A percentile compares a stretch with the other conserved stretches of the same genome.
These are phyloP conservation scores for Ramazzottius varieornatus DNA, from an alignment of 2,888 invertebrate genomes.

Conservation along the genomic window DNA sequence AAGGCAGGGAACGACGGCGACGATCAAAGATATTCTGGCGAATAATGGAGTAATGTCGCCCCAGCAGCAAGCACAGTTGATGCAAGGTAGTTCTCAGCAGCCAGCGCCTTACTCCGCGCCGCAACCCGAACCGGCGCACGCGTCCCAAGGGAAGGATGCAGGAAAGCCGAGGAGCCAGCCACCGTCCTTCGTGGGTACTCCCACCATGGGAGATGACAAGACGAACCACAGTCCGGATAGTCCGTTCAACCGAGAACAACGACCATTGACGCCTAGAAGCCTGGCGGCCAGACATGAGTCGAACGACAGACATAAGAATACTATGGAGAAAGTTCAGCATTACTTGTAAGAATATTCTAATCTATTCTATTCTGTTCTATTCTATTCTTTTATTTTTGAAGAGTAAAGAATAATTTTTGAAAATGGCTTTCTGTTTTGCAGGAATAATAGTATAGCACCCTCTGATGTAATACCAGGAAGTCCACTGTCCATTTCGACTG, in stretches of 20 bases:
- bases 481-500: too few species aligned
- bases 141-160: background rate
- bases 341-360: background rate
- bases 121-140: background rate
- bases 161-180: background rate
- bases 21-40: background rate
- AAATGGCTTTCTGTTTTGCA: too few species aligned
- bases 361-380: too few species aligned
- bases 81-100: background rate
- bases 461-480: too few species aligned
- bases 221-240: background rate
- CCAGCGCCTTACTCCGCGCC: background rate
- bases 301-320: background rate
- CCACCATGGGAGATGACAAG: background rate
- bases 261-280: background rate
- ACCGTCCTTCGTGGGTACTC: background rate
- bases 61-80: background rate
- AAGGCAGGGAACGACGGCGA: background rate
- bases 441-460: too few species aligned
- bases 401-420: too few species aligned
- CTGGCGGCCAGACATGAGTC: background rate
- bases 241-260: background rate
- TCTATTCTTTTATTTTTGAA: too few species aligned
- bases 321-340: conserved; percentile 1
- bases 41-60: background rate